Conservation (phyloP, 2,888 invertebrate species). For the Cepaea hortensis region DNA sequence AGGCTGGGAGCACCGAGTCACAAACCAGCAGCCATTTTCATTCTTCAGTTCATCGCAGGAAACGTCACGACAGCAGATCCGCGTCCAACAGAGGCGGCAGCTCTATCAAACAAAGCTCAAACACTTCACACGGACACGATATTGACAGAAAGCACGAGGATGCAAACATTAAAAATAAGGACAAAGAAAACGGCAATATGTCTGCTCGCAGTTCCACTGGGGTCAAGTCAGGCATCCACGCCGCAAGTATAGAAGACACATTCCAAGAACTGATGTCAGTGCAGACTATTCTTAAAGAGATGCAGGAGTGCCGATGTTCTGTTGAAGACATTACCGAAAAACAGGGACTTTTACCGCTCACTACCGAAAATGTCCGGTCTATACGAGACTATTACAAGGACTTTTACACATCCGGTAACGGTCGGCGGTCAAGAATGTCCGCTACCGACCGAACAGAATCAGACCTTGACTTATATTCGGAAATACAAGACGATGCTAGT, state of each 20-base stretch:
- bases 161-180: constrained; percentile 43
- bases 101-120: not conserved
- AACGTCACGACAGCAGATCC: not conserved
- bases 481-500: constrained; percentile 65
- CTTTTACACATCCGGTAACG: not conserved
- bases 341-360: constrained; percentile 26
- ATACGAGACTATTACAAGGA: constrained; percentile 40
- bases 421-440: constrained; percentile 53
- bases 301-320: constrained; percentile 54
- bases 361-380: constrained; percentile 38
- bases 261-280: constrained; percentile 54
- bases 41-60: not conserved
- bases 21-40: too few relatives aligned
- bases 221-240: constrained; percentile 11
- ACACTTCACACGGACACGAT: not conserved
- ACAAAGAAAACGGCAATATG: not conserved
- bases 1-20: not conserved
- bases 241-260: constrained; percentile 56
- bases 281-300: constrained; percentile 56
- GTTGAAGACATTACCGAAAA: not conserved
- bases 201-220: not conserved
- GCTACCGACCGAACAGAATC: constrained; percentile 63
- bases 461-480: constrained; percentile 67
- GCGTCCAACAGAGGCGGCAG: not conserved
- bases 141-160: constrained; percentile 52